These are phyloP conservation scores for Craterocephalus amniculus DNA, from an alignment of 2,797 vertebrate genomes.

Conservation along the genomic window DNA sequence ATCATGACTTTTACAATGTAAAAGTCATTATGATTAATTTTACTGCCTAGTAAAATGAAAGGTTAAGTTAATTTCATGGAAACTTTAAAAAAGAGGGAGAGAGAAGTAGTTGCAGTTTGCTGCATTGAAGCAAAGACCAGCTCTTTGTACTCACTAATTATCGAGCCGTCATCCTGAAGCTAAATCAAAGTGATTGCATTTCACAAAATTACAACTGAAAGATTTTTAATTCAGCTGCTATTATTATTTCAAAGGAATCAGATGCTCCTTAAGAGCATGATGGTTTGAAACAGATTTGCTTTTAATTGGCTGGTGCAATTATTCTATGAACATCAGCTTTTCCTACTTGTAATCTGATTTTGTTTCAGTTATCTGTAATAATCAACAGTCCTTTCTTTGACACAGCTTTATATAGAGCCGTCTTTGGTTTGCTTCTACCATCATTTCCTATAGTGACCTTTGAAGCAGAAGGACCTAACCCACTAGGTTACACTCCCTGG, in stretches of 20 bases:
- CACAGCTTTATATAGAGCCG: background rate
- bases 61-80: constrained; percentile 19
- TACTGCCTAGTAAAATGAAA: constrained; percentile 5
- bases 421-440: constrained; percentile 4
- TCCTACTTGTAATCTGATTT: no score
- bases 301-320: background rate
- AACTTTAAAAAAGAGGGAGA: constrained; percentile 2
- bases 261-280: background rate
- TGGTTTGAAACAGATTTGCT: background rate
- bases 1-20: constrained; percentile 33
- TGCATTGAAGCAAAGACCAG: background rate
- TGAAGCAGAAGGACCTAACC: background rate
- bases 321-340: background rate
- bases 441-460: constrained; percentile 6
- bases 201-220: constrained; percentile 2
- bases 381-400: background rate
- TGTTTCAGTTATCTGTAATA: background rate
- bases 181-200: background rate
- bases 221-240: background rate
- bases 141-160: background rate
- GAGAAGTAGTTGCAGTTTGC: background rate
- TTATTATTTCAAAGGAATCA: background rate
- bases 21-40: constrained; percentile 51
- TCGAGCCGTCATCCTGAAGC: background rate
- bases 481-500: background rate